Evolutionary conservation across 1,140 invertebrate species (phyloP).

Genomic region (Drosophila pachea): DNA sequence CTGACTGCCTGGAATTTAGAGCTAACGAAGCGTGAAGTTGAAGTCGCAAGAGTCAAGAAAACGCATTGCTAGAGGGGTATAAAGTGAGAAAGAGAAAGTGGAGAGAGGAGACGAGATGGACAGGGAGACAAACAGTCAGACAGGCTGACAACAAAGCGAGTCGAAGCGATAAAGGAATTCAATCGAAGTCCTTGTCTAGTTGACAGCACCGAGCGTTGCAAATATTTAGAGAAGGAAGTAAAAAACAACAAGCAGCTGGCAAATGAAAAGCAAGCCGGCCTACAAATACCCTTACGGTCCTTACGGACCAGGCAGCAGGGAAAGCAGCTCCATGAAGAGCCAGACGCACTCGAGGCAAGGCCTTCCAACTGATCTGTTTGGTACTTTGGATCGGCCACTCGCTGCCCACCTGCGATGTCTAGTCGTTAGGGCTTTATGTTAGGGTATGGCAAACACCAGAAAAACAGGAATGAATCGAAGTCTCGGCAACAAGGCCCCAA

Average conservation of each 20-base stretch:
- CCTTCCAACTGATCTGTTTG: neutral
- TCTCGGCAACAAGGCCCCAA: conserved; percentile 28
- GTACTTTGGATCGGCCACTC: neutral
- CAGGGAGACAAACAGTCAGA: conserved; percentile 28
- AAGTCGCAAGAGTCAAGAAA: conserved; percentile 46
- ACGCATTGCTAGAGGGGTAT: conserved; percentile 6
- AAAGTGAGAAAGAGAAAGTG: conserved; percentile 2
- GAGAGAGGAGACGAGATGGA: conserved; percentile 4
- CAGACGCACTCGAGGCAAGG: too few relatives aligned
- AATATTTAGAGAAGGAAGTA: conserved; percentile 51
- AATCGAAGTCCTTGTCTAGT: conserved; percentile 71
- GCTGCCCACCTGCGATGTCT: neutral
- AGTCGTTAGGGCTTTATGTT: neutral
- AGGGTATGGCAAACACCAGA: neutral
- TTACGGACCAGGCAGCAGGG: too few relatives aligned
- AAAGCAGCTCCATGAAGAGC: too few relatives aligned
- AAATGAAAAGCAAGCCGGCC: neutral
- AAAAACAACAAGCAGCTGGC: neutral
- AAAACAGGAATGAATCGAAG: conserved; percentile 34
- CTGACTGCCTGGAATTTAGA: conserved; percentile 61
- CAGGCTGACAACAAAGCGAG: conserved; percentile 21
- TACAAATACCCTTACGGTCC: too few relatives aligned
- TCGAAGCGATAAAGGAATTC: conserved; percentile 68
- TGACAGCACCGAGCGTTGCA: conserved; percentile 65
- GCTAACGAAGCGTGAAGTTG: conserved; percentile 73